Evolutionary conservation across 2,113 vertebrate genomes (phyloP), one percentile per base, ranked within the genome.

Genomic region (Urocolius indicus): DNA sequence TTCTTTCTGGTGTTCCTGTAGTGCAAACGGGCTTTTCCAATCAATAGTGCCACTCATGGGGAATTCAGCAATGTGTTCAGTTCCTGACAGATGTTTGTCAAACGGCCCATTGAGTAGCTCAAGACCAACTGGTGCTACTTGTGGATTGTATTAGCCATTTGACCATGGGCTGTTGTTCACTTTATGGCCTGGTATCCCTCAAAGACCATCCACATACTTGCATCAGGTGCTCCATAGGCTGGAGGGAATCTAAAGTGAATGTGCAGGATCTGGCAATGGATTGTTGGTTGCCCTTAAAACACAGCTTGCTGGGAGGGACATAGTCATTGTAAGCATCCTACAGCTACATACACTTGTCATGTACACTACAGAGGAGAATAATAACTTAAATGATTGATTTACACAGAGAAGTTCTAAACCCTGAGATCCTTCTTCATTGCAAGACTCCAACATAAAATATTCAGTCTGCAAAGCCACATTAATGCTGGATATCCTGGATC

Each of bases 41-140:
- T 75, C 81, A 61, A 46, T 45, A 45, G 66, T 90, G 54, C 34
- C 58, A 69, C 62, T 91, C 77, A 61, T 36, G 24, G 54, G 36
- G 66, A 72, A 72, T 17, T 76, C 66, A 89, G 62, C 71, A 93
- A 46, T 30, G 5, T 49, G 36, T 54, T 82, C 78, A 75, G 38
- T 67, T 92, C 62, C 90, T 79, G 49, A 57, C 78, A 94, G 74
- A 91, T 79, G 82, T 82, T 91, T 91, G 74, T 87, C 81, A 93
- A 76, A 91, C 23, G 49, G 45, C 49, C 30, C 62, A 68, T 2
- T 26, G 66, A 93, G 71, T 24, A 91, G 74, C 58, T 93, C 49
- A 76, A 48, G 74, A 65, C 51, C 68, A 86, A 73, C 65, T 84
- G 84, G 78, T 75, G 62, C 19, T 65, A 29, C 52, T 79, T 17